Evolutionary conservation across 2,888 invertebrate species (phyloP).

Genomic region (Sinotaia quadrata): DNA sequence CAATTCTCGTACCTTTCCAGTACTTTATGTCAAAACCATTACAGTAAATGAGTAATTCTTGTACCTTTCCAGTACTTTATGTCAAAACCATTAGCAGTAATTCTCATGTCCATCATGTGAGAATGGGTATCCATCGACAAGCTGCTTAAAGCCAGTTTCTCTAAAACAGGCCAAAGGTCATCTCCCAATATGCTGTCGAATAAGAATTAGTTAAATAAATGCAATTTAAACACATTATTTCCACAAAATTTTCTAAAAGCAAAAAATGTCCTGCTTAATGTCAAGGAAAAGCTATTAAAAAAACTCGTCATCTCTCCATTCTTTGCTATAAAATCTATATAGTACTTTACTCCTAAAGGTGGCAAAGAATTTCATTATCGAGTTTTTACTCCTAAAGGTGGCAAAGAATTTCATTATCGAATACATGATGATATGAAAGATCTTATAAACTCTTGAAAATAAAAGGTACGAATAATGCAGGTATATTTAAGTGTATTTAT

Average conservation of each 20-base stretch:
- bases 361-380: no score
- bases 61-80: constrained; percentile 45
- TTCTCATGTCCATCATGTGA: constrained; percentile 47
- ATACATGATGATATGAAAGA: no score
- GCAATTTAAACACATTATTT: not conserved
- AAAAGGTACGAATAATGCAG: no score
- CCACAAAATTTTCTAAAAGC: not conserved
- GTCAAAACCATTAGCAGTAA: constrained; percentile 56
- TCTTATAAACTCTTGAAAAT: no score
- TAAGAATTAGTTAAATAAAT: not conserved
- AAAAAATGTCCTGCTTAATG: no score
- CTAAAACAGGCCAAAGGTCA: constrained; percentile 37
- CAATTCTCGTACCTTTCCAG: constrained; percentile 43
- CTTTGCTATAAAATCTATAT: no score
- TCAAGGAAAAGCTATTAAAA: no score
- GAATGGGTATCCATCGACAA: constrained; percentile 41
- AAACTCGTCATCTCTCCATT: no score
- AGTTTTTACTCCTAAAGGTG: no score
- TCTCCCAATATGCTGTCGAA: constrained; percentile 12
- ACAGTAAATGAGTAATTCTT: constrained; percentile 29
- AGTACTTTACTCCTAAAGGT: no score
- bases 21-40: constrained; percentile 20
- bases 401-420: no score
- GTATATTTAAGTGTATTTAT: no score
- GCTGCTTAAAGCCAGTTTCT: constrained; percentile 38